Evolutionary conservation across 2,888 invertebrate species (phyloP).

Genomic region (Pollenia amentaria): DNA sequence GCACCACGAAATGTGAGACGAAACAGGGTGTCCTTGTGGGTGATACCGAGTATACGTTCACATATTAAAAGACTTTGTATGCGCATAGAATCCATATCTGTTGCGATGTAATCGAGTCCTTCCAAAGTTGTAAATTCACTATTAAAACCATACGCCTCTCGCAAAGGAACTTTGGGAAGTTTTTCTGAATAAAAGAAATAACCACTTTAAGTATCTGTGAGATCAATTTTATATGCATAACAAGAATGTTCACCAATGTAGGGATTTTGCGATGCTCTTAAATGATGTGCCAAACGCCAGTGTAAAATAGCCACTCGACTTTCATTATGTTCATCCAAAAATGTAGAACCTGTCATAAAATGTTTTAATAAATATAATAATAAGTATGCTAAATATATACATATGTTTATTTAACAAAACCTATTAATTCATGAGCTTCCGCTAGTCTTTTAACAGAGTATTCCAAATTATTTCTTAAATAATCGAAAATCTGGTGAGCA

Average conservation of each 20-base stretch:
- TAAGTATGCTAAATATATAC: background rate
- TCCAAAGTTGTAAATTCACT: constrained; percentile 90
- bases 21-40: constrained; percentile 95
- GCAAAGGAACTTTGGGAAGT: constrained; percentile 86
- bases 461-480: constrained; percentile 87
- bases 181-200: constrained; percentile 83
- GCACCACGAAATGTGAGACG: constrained; percentile 91
- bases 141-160: constrained; percentile 88
- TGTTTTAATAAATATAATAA: constrained; percentile 1
- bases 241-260: constrained; percentile 79
- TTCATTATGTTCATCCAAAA: constrained; percentile 94
- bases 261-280: constrained; percentile 85
- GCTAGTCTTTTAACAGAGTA: constrained; percentile 90
- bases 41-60: constrained; percentile 93
- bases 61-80: constrained; percentile 95
- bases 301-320: constrained; percentile 88
- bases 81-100: constrained; percentile 93
- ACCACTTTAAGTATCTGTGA: background rate
- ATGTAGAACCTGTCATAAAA: constrained; percentile 87
- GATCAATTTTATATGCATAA: background rate
- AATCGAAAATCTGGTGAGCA: constrained; percentile 89
- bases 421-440: constrained; percentile 95
- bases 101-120: constrained; percentile 90
- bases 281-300: constrained; percentile 92
- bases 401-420: constrained; percentile 77